These are phyloP conservation scores for Protobothrops flavoviridis DNA, from an alignment of 2,113 vertebrate genomes.

Conservation along the genomic window DNA sequence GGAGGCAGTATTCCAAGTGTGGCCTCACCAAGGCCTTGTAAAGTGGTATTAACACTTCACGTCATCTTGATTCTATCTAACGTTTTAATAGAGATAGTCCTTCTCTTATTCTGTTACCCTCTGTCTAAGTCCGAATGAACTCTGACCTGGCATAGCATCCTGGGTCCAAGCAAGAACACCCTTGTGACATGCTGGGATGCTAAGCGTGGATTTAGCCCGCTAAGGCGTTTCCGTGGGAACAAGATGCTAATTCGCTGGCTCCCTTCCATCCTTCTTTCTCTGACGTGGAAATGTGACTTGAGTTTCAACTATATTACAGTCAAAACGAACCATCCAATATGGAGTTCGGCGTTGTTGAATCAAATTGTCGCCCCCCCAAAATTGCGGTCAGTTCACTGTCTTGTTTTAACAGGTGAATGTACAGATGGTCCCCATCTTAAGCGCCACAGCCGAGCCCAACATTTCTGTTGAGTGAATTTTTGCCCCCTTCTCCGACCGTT, in stretches of 20 bases:
- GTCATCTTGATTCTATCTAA: no score
- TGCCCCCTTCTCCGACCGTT: background rate
- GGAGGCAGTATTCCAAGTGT: no score
- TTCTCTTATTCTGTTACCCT: background rate
- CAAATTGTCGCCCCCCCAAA: background rate
- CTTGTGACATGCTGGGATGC: background rate
- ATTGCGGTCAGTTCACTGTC: background rate
- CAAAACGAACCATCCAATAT: background rate
- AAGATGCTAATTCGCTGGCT: background rate
- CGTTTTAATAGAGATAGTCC: no score
- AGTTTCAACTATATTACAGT: background rate
- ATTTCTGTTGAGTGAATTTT: background rate
- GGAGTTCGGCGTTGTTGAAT: background rate
- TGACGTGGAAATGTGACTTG: background rate
- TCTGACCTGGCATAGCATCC: background rate
- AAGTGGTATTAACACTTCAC: no score
- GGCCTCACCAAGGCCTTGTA: no score
- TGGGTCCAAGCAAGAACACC: background rate
- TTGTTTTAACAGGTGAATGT: background rate
- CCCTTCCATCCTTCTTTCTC: background rate
- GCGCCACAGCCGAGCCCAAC: background rate
- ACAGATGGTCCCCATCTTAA: background rate
- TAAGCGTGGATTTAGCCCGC: background rate
- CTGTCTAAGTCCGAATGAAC: background rate
- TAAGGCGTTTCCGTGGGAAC: background rate